Conservation (phyloP, 2,797 vertebrate species). For the Cryptoprocta ferox region DNA sequence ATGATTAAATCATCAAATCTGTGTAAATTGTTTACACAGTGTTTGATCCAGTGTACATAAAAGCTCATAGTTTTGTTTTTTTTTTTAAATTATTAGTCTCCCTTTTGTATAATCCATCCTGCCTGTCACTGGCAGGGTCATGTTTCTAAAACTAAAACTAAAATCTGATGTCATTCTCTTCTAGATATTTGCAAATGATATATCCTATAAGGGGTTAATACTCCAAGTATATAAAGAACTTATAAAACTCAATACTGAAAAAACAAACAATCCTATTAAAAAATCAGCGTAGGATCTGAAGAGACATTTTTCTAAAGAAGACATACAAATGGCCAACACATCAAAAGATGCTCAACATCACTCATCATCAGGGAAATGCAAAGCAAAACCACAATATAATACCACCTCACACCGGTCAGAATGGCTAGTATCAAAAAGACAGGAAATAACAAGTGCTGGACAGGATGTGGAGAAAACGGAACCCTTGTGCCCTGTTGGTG, state of each 20-base stretch:
- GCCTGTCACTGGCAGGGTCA: background rate
- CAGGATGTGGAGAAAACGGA: background rate
- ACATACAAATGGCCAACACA: background rate
- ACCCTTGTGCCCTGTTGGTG: background rate
- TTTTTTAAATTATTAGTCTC: background rate
- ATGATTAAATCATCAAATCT: background rate
- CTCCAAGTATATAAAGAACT: background rate
- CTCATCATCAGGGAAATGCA: background rate
- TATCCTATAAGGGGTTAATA: background rate
- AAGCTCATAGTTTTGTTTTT: background rate
- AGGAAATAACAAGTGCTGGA: background rate
- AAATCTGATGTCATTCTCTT: constrained; percentile 36
- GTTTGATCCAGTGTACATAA: background rate
- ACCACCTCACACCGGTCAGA: background rate
- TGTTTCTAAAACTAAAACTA: constrained; percentile 47
- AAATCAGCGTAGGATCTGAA: background rate
- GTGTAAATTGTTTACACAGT: background rate
- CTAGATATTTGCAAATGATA: background rate
- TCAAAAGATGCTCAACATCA: background rate
- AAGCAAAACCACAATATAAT: background rate
- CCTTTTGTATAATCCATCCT: background rate
- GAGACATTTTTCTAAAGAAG: background rate
- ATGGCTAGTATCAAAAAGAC: background rate
- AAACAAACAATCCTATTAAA: background rate
- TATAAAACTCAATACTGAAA: background rate